These are phyloP conservation scores for Drosophila kanekoi DNA, from an alignment of 2,888 invertebrate genomes.

Conservation along the genomic window DNA sequence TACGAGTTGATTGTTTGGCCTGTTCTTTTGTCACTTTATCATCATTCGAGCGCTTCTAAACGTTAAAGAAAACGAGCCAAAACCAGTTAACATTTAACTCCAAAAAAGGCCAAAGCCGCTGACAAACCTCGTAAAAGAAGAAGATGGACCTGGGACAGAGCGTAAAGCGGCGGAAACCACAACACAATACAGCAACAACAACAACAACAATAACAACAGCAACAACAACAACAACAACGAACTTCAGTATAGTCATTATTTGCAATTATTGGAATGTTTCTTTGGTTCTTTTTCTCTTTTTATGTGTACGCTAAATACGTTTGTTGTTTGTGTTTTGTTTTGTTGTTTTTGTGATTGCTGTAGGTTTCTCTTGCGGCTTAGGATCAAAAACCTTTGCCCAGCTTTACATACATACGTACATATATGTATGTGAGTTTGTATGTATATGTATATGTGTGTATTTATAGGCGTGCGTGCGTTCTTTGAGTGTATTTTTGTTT, in stretches of 20 bases:
- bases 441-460: conserved; percentile 8
- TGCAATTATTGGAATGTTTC: conserved; percentile 78
- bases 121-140: conserved; percentile 35
- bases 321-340: conserved; percentile 33
- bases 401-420: conserved; percentile 9
- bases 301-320: conserved; percentile 61
- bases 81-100: conserved; percentile 78
- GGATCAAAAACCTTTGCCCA: conserved; percentile 78
- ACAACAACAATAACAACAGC: conserved; percentile 23
- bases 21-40: conserved; percentile 57
- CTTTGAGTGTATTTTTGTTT: conserved; percentile 54
- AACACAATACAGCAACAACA: conserved; percentile 27
- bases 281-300: conserved; percentile 64
- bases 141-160: conserved; percentile 18
- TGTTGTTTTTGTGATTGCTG: conserved; percentile 47
- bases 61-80: conserved; percentile 48
- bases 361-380: conserved; percentile 60
- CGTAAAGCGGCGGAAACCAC: conserved; percentile 49
- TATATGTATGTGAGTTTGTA: conserved; percentile 4
- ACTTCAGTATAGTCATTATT: conserved; percentile 72
- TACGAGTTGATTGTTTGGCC: conserved; percentile 24
- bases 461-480: conserved; percentile 7
- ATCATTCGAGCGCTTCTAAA: conserved; percentile 52
- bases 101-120: conserved; percentile 70
- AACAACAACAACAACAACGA: conserved; percentile 41